Percentiles rank a stretch among this genome's conserved stretches.
phyloP scores from a whole-genome alignment of 2,113 vertebrate species.

The Archilochus colubris region DNA sequence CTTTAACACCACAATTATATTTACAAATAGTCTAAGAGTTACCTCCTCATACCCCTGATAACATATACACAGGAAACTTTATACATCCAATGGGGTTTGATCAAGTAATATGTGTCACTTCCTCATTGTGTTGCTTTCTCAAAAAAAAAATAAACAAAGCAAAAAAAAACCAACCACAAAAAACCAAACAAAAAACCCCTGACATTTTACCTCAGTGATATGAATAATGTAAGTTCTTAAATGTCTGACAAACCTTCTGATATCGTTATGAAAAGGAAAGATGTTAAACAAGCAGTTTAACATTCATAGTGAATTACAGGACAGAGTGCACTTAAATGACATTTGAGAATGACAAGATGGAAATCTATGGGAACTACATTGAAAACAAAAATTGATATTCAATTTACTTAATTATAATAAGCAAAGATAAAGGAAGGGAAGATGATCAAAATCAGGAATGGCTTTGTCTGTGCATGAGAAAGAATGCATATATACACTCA shows the following conservation, averaged over 20 bases:
- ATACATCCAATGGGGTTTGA: background rate
- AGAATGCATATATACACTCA: background rate
- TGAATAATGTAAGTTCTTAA: background rate
- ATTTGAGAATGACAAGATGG: background rate
- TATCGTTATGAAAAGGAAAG: background rate
- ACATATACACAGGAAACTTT: background rate
- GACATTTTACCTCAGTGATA: background rate
- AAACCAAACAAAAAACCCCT: background rate
- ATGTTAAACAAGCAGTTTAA: background rate
- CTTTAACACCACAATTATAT: background rate
- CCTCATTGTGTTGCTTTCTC: background rate
- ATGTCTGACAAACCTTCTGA: background rate
- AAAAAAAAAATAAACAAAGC: background rate
- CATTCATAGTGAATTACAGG: background rate
- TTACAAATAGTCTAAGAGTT: background rate
- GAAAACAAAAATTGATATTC: background rate
- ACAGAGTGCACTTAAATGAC: background rate
- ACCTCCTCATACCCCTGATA: background rate
- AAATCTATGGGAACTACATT: slow-evolving; percentile 8
- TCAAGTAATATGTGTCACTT: background rate
- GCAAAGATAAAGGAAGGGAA: background rate
- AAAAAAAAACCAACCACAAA: too few relatives aligned
- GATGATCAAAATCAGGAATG: background rate
- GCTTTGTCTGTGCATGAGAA: background rate
- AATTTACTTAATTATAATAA: background rate